phyloP scores from a whole-genome alignment of 2,113 vertebrate species.

The Campylomormyrus numenius region DNA sequence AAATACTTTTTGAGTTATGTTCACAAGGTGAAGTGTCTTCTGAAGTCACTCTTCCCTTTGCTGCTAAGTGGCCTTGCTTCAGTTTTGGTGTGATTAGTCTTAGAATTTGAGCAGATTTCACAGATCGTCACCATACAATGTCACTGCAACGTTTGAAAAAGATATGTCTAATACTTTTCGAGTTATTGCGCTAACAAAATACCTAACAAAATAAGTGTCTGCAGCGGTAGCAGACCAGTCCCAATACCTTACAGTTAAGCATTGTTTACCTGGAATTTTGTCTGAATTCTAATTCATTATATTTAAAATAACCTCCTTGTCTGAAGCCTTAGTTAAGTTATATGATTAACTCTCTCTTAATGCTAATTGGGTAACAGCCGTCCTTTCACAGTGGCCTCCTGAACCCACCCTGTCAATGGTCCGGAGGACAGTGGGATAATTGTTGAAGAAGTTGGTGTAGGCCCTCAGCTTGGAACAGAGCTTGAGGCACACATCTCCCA shows the following conservation, averaged over 20 bases:
- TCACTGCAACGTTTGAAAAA: neutral
- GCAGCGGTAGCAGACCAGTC: neutral
- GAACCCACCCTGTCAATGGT: slow-evolving; percentile 70
- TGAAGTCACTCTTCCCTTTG: neutral
- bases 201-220: neutral
- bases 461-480: slow-evolving; percentile 60
- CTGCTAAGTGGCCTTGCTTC: neutral
- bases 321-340: neutral
- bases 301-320: neutral
- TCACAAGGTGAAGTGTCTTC: neutral
- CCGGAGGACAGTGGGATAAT: slow-evolving; percentile 63
- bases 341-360: neutral
- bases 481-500: slow-evolving; percentile 63
- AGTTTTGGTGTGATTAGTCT: neutral
- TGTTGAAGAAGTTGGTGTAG: slow-evolving; percentile 72
- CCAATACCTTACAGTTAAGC: neutral
- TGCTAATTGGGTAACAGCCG: neutral
- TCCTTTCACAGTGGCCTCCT: neutral
- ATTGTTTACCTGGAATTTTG: neutral
- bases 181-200: neutral
- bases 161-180: neutral
- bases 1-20: neutral
- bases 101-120: neutral
- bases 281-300: neutral
- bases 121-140: neutral